These are phyloP conservation scores for Xiphophorus maculatus DNA, from an alignment of 2,113 vertebrate species.

Conservation along the genomic window DNA sequence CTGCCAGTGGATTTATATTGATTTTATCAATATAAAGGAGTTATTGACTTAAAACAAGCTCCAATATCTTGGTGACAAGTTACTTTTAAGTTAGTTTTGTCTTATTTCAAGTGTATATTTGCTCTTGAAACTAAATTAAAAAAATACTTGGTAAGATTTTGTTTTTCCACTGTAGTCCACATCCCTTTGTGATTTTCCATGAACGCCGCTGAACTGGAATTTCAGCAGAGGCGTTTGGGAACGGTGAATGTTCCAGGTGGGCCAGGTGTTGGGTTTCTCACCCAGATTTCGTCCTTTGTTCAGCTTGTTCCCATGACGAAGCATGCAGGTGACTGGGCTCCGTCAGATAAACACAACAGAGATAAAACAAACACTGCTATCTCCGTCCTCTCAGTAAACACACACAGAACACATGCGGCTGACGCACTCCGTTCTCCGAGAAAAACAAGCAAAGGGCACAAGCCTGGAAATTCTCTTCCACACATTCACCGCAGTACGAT, in stretches of 20 bases:
- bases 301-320: constrained; percentile 60
- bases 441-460: constrained; percentile 4
- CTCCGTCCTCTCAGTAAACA: constrained; percentile 38
- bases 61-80: no score
- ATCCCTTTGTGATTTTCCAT: constrained; percentile 11
- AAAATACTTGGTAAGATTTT: no score
- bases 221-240: neutral
- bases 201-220: constrained; percentile 3
- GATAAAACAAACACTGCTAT: constrained; percentile 39
- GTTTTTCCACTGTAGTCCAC: neutral
- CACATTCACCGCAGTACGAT: no score
- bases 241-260: constrained; percentile 23
- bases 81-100: no score
- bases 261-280: constrained; percentile 51
- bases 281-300: constrained; percentile 7
- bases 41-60: no score
- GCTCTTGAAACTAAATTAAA: no score
- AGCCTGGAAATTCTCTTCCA: neutral
- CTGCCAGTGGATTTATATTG: no score
- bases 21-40: no score
- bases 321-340: constrained; percentile 9
- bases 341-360: constrained; percentile 44
- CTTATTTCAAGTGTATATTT: no score
- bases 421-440: neutral
- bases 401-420: constrained; percentile 11